Evolutionary conservation across 64 coral and sea anemone species (phyloP).

Genomic region (Pocillopora verrucosa): DNA sequence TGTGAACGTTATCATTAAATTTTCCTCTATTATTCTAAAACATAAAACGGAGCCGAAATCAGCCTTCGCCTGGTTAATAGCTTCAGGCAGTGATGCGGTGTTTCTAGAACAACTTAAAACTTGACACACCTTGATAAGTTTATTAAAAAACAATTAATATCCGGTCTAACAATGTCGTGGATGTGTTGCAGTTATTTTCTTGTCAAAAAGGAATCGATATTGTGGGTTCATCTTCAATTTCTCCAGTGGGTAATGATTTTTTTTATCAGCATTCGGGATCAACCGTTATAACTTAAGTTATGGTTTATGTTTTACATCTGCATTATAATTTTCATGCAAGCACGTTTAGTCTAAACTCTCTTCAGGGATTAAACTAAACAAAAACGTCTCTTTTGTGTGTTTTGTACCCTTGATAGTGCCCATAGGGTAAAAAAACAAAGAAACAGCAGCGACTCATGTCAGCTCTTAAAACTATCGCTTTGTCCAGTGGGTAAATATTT

Average conservation of each 20-base stretch:
- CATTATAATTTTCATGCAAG: neutral
- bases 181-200: neutral
- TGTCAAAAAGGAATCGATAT: neutral
- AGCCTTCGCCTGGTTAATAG: neutral
- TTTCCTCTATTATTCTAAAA: neutral
- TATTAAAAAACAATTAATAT: neutral
- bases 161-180: neutral
- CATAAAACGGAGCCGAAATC: neutral
- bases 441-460: neutral
- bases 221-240: neutral
- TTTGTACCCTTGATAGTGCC: neutral
- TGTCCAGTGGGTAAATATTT: constrained; percentile 32
- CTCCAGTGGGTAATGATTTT: neutral
- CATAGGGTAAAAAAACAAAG: constrained; percentile 1
- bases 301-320: neutral
- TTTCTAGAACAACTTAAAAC: neutral
- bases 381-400: neutral
- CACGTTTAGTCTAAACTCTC: neutral
- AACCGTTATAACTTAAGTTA: neutral
- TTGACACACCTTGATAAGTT: neutral
- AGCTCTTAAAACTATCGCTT: constrained; percentile 1
- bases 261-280: neutral
- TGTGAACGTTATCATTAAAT: neutral
- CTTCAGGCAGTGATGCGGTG: neutral
- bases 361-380: neutral